A percentile compares a stretch with the other conserved stretches of the same genome.
Conservation (phyloP, 2,113 vertebrate genomes). For the Ictalurus punctatus region DNA sequence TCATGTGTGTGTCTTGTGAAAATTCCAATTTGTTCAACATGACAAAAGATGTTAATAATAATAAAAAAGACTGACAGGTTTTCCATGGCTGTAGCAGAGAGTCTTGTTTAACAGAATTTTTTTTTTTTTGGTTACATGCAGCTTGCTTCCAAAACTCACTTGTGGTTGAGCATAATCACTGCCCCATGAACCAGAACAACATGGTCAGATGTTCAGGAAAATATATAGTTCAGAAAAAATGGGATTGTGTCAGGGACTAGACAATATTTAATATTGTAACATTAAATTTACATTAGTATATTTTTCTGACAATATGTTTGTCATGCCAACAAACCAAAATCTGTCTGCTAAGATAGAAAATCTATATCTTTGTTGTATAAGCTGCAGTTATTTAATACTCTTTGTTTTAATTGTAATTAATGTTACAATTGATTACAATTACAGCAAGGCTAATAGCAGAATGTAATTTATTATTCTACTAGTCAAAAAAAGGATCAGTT, state of each 20-base stretch:
- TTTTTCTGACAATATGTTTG: neutral
- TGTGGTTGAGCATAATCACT: constrained; percentile 9
- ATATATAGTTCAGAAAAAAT: neutral
- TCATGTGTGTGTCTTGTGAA: neutral
- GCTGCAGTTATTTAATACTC: neutral
- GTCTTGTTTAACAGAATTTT: neutral
- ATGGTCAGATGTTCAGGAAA: constrained; percentile 12
- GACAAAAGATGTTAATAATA: neutral
- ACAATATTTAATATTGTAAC: neutral
- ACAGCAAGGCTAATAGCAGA: neutral
- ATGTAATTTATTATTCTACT: neutral
- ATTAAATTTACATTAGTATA: neutral
- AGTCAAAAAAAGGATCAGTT: neutral
- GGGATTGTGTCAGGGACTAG: neutral
- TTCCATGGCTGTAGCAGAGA: neutral
- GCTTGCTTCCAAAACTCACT: constrained; percentile 17
- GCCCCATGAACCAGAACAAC: neutral
- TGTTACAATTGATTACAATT: neutral
- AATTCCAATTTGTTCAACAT: constrained; percentile 2
- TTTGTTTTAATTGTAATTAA: neutral
- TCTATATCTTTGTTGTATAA: neutral
- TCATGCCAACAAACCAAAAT: neutral
- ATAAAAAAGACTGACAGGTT: neutral
- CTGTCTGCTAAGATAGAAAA: neutral
- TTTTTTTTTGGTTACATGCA: neutral